These are phyloP conservation scores for Pangasianodon gigas DNA, from an alignment of 2,113 vertebrate species.

Conservation along the genomic window DNA sequence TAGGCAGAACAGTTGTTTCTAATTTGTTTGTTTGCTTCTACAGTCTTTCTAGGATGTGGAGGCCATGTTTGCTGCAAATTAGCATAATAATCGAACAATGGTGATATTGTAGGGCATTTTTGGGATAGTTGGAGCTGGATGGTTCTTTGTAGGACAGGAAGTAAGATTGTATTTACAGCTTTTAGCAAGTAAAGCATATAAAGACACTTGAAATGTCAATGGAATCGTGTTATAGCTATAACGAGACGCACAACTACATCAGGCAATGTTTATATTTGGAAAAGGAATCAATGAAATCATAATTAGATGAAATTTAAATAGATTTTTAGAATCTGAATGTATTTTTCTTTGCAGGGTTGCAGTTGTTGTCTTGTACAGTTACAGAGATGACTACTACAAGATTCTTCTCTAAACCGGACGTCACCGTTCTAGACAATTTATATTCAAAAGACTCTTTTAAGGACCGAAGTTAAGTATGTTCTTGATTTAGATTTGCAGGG, in stretches of 20 bases:
- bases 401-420: constrained; percentile 79
- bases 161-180: background rate
- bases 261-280: background rate
- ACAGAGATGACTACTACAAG: constrained; percentile 92
- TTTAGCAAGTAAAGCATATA: background rate
- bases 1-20: constrained; percentile 63
- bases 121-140: background rate
- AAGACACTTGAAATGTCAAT: background rate
- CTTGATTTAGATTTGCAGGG: background rate
- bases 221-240: background rate
- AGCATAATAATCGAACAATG: constrained; percentile 57
- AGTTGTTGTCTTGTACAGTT: constrained; percentile 90
- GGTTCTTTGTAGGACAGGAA: background rate
- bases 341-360: constrained; percentile 78
- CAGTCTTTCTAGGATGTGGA: constrained; percentile 49
- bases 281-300: too few relatives aligned
- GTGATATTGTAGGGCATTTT: constrained; percentile 49
- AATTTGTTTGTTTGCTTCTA: constrained; percentile 61
- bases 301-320: background rate
- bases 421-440: background rate
- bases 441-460: background rate
- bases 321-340: background rate
- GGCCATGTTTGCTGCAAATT: constrained; percentile 51
- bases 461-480: background rate
- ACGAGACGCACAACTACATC: background rate